Evolutionary conservation across 2,888 invertebrate genomes (phyloP), one percentile per base, ranked within the genome.

Genomic region (Cyaniris semiargus): DNA sequence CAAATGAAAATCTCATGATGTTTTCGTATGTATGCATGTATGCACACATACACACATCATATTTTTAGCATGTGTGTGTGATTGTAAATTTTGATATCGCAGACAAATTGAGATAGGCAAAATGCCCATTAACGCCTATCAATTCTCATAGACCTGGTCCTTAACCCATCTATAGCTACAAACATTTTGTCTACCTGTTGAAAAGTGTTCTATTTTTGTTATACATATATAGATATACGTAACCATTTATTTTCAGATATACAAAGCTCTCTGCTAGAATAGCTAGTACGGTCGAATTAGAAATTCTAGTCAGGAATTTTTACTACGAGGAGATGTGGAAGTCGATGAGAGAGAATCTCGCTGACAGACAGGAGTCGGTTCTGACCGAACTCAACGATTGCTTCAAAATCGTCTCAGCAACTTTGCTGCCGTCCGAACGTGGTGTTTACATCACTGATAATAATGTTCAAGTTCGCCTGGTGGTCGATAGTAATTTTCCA

Each of bases 261-360:
- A 95, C 96, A 76, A 96, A 96, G 90, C 96, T 96, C 78, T 97
- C 97, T 87, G 96, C 97, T 75, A 96, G 96, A 77, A 96, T 98
- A 80, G 96, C 97, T 7, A 96, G 97, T 81, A 96, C 97, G 75
- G 91, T 95, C 15, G 96, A 96, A 86, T 92, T 98, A 81, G 97
- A 97, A 85, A 95, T 96, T 78, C 95, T 97, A 80, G 95, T 96
- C 83, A 95, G 97, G 85, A 95, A 96, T 83, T 95, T 96, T 80
- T 97, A 97, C 87, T 97, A 97, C 86, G 97, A 97, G 83, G 97
- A 98, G 86, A 97, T 98, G 95, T 94, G 96, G 83, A 96, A 96
- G 77, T 95, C 95, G 2, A 93, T 96, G 78, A 95, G 95, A 84
- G 92, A 93, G 79, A 86, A 91, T 72, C 87, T 95, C 1, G 81